Evolutionary conservation across 2,113 vertebrate species (phyloP).

Genomic region (Tyto alba): DNA sequence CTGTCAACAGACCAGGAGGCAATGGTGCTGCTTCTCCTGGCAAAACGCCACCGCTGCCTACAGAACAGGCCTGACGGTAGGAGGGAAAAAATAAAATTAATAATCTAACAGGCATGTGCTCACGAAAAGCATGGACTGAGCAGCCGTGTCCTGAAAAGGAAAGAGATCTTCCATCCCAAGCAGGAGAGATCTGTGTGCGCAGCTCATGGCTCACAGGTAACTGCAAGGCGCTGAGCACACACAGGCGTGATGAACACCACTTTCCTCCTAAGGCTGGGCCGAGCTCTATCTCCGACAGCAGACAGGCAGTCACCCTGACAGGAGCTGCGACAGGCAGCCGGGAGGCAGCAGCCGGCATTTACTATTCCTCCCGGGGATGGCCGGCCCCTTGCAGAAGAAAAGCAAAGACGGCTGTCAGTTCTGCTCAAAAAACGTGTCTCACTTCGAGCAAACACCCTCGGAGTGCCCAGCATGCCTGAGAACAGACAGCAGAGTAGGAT

Average conservation of each 20-base stretch:
- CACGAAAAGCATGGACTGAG: background rate
- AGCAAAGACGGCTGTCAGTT: background rate
- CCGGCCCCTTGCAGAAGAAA: background rate
- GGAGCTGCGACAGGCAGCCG: background rate
- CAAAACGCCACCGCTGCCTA: background rate
- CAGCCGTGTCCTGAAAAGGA: background rate
- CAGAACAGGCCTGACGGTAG: background rate
- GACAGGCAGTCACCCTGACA: background rate
- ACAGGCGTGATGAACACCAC: background rate
- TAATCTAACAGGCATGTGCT: background rate
- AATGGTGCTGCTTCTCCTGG: background rate
- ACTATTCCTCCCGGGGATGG: background rate
- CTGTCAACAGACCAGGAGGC: background rate
- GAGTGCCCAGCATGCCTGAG: background rate
- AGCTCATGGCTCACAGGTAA: background rate
- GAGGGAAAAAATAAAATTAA: background rate
- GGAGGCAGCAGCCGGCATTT: background rate
- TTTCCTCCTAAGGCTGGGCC: background rate
- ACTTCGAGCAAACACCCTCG: background rate
- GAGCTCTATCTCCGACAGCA: background rate
- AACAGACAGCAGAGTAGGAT: background rate
- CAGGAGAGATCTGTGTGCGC: background rate
- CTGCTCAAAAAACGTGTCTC: background rate
- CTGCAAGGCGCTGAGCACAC: background rate
- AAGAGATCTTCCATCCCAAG: background rate